Percentiles rank a stretch among this genome's conserved stretches.
phyloP scores from a whole-genome alignment of 2,888 invertebrate species.

The Ditula angustiorana region DNA sequence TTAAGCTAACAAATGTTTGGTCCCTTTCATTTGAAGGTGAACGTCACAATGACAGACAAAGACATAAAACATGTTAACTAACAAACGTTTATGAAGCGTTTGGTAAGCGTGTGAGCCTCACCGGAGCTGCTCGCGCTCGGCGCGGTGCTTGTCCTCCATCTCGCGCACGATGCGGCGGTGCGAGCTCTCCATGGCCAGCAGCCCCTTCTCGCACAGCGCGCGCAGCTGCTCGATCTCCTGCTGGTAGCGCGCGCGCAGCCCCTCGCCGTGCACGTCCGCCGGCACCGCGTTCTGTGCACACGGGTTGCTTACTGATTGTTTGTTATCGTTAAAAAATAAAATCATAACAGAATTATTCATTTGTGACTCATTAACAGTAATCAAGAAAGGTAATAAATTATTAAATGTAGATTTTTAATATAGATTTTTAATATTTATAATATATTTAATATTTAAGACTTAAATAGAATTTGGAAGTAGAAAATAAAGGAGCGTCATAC shows the following conservation, averaged over 20 bases:
- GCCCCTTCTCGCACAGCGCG: slow-evolving; percentile 95
- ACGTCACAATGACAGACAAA: too few relatives aligned
- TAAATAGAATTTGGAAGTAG: not conserved
- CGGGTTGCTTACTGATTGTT: not conserved
- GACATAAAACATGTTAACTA: not conserved
- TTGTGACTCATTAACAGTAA: too few relatives aligned
- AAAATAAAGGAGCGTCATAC: not conserved
- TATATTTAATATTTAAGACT: too few relatives aligned
- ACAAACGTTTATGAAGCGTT: too few relatives aligned
- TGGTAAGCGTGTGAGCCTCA: slow-evolving; percentile 43
- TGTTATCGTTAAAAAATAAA: too few relatives aligned
- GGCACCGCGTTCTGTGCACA: slow-evolving; percentile 81
- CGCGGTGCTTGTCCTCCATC: slow-evolving; percentile 94
- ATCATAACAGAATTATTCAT: too few relatives aligned
- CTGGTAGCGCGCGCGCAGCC: slow-evolving; percentile 91
- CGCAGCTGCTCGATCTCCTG: slow-evolving; percentile 94
- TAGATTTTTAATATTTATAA: too few relatives aligned
- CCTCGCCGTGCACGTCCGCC: slow-evolving; percentile 86
- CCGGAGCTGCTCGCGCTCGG: slow-evolving; percentile 91
- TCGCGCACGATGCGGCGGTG: slow-evolving; percentile 94
- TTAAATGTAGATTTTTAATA: too few relatives aligned
- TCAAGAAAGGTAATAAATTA: too few relatives aligned
- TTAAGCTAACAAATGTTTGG: too few relatives aligned
- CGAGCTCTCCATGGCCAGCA: slow-evolving; percentile 95
- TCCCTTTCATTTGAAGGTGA: too few relatives aligned